Conservation (phyloP, 2,888 invertebrate species). For the Mallateleia sp. region DNA sequence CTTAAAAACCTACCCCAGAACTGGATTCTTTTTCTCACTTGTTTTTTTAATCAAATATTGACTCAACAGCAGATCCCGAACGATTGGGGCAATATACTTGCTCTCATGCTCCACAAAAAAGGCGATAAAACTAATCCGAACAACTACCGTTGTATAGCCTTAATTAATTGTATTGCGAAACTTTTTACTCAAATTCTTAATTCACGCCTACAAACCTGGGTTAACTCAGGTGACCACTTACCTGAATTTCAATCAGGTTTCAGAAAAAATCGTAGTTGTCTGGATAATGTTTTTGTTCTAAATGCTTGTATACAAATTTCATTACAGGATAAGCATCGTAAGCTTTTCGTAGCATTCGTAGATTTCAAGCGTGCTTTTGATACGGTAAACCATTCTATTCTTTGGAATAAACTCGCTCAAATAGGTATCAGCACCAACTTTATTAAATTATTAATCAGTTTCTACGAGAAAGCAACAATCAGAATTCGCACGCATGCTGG, state of each 20-base stretch:
- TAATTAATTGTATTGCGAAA: no score
- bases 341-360: constrained; percentile 7
- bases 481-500: not conserved
- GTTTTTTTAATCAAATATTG: no score
- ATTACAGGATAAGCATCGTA: not conserved
- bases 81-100: no score
- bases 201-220: not conserved
- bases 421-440: not conserved
- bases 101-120: no score
- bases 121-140: no score
- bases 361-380: constrained; percentile 28
- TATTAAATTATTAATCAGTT: not conserved
- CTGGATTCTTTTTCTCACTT: no score
- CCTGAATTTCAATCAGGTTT: constrained; percentile 31
- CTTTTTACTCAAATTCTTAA: not conserved
- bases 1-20: no score
- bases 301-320: constrained; percentile 18
- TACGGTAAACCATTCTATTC: not conserved
- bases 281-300: constrained; percentile 24
- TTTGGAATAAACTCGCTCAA: not conserved
- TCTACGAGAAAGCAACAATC: not conserved
- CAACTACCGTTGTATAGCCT: no score
- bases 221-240: not conserved
- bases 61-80: no score
- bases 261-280: not conserved